Evolutionary conservation across 2,888 invertebrate species (phyloP), one percentile per base, ranked within the genome.

Genomic region (Dorcus parallelipipedus): DNA sequence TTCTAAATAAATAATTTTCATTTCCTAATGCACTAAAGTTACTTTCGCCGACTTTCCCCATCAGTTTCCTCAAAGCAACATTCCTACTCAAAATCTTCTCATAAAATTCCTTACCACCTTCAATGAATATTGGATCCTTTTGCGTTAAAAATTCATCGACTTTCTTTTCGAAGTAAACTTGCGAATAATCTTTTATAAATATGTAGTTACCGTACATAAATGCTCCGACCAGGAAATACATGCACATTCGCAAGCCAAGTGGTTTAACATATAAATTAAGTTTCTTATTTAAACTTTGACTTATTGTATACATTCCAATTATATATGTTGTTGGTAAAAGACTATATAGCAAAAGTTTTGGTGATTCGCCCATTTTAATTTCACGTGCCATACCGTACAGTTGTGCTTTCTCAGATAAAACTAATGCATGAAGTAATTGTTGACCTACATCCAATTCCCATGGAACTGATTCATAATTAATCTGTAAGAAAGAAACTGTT

Each of bases 381-480:
- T 92, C 88, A 66, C 87, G 82, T 57, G 91, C 91, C 26, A 94
- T 85, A 1, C 88, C 92, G 80, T 91, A 94, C 60, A 89, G 81
- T 74, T 92, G 87, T 8, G 91, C 93, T 61, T 88, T 85, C 62
- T 91, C 89, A 9, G 89, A 87, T n/a, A 94, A 73, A 3, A 91
- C 76, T 33, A 93, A 71, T 0, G 91, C 83, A 9, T 89, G 78
- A 51, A 86, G 77, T 47, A 94, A 79, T 55, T 84, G 75, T 65
- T 83, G 75, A 0, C 88, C 90, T 57, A 80, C 81, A 57, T 85
- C 82, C 0, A 86, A 80, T 39, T 80, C 79, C 88, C 90, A 91
- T 65, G 87, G 79, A 0, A 93, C 79, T 52, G 79, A 73, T 62
- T 86, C 81, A 59, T 84, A 81, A 47, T 84, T 81, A n/a, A 89